Conservation (phyloP, 2,797 vertebrate species). For the Sebastes minor region DNA sequence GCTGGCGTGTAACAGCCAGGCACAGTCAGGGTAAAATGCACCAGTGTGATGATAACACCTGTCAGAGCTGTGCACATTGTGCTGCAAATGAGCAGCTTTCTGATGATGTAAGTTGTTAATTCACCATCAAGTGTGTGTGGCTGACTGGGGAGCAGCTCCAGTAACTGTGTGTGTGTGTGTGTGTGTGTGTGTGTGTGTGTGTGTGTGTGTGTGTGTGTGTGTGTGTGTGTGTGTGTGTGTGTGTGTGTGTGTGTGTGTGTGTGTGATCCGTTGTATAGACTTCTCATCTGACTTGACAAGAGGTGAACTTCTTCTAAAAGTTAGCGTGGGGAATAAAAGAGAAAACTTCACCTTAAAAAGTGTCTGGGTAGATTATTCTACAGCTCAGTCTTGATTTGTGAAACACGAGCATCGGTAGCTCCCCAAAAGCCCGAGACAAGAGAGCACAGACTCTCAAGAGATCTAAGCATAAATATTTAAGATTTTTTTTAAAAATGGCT, state of each 20-base stretch:
- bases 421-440: slow-evolving; percentile 14
- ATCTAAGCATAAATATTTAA: slow-evolving; percentile 27
- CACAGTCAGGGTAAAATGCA: background rate
- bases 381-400: slow-evolving; percentile 23
- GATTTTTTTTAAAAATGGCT: background rate
- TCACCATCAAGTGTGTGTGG: background rate
- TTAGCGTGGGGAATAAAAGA: background rate
- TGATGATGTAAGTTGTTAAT: slow-evolving; percentile 12
- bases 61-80: background rate
- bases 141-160: slow-evolving; percentile 19
- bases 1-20: background rate
- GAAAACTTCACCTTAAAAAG: slow-evolving; percentile 13
- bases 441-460: background rate
- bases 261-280: slow-evolving; percentile 32
- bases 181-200: background rate
- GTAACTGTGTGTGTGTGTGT: background rate
- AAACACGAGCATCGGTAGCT: background rate
- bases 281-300: slow-evolving; percentile 39
- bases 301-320: slow-evolving; percentile 32
- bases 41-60: slow-evolving; percentile 18
- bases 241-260: background rate
- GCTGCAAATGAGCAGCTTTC: background rate
- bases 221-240: background rate
- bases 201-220: slow-evolving; percentile 8
- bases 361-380: slow-evolving; percentile 2